Base-by-base conservation (phyloP, 2,113 vertebrate genomes). In the Hemichromis elongatus region DNA sequence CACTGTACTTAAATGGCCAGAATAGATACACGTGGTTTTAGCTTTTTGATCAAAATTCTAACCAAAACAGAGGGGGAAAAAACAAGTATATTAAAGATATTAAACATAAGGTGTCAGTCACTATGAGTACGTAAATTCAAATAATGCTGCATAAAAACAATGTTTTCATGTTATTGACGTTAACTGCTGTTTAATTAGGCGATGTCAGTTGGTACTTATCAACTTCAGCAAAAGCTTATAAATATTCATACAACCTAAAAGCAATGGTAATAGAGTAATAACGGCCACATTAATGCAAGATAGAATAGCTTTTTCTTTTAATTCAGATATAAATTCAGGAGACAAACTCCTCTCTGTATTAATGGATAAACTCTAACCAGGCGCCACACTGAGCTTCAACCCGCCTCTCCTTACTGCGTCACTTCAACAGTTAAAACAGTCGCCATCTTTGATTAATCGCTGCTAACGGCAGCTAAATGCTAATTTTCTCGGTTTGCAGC, bases 361-460 rank as follows among this genome's bases (percentile, higher is more conserved):
- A 73, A 30, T 75, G 24, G n/a, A 9, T 56, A 14, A 63, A 66
- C 75, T 79, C 81, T 66, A 57, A 83, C 42, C 42, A 21, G 87
- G 84, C 90, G 89, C 92, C 92, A 86, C 80, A 14, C 28, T 1
- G 16, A 18, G 10, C n/a, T 61, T 83, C 3, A 82, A 63, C 93
- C 93, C 93, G 92, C 94, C 93, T 93, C 92, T 91, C 75, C 28
- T 30, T 7, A 52, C 81, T 89, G 93, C 94, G 94, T 93, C 95
- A 92, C 73, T 77, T 16, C 9, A 82, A 81, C 35, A 42, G 66
- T 79, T 33, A 40, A 40, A 0, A 13, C 37, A 11, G 85, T 26
- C 91, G 94, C 95, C 95, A 95, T 95, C 90, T 95, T 95, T 90
- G 88, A 77, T 89, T 79, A 84, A 83, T 88, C n/a, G 26, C 30